phyloP scores from a whole-genome alignment of 2,113 vertebrate genomes.

The Platysternon megacephalum region DNA sequence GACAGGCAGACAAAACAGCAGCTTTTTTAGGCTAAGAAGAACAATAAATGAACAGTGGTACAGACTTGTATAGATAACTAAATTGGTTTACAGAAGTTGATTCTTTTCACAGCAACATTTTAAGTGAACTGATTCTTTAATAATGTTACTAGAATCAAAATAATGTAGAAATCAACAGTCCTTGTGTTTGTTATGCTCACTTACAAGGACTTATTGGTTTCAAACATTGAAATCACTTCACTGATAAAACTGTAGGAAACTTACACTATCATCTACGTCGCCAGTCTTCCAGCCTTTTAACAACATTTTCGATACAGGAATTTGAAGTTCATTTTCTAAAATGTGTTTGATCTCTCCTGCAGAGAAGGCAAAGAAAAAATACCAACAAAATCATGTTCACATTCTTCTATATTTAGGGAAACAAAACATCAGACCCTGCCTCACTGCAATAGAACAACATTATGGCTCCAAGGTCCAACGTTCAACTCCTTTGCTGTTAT shows the following conservation, averaged over 20 bases:
- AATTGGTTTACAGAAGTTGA: neutral
- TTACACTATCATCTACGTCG: slow-evolving; percentile 96
- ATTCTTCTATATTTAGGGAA: neutral
- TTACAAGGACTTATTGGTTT: neutral
- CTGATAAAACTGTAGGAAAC: slow-evolving; percentile 75
- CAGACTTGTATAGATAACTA: neutral
- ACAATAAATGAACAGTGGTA: neutral
- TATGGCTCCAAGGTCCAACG: neutral
- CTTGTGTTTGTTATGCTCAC: slow-evolving; percentile 14
- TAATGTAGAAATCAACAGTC: neutral
- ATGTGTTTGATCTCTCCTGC: slow-evolving; percentile 95
- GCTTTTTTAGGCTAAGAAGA: neutral
- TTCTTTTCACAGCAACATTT: neutral
- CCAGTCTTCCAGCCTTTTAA: slow-evolving; percentile 98
- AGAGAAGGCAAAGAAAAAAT: slow-evolving; percentile 44
- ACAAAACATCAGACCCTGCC: neutral
- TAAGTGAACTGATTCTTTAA: neutral
- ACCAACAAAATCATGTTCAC: neutral
- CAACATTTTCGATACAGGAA: slow-evolving; percentile 97
- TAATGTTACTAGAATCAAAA: too few relatives aligned
- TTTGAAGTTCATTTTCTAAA: slow-evolving; percentile 94
- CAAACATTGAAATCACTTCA: slow-evolving; percentile 39
- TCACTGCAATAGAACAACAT: neutral
- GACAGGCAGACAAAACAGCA: neutral
- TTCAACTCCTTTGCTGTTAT: neutral